Conservation (phyloP, 1,140 invertebrate species). For the Ooceraea biroi region DNA sequence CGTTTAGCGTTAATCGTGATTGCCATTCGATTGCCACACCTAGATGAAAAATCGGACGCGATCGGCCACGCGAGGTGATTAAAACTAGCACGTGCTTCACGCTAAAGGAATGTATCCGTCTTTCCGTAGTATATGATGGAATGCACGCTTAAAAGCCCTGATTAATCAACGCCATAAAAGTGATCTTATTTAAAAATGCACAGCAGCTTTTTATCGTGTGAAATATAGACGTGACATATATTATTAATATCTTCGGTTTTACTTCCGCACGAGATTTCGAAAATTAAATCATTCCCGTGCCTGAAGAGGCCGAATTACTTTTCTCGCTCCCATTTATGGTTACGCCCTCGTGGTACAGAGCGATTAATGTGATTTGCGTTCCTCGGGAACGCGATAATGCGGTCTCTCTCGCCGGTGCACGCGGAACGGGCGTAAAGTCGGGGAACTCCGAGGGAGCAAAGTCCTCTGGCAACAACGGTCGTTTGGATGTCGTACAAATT, state of each 20-base stretch:
- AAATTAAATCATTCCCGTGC: too few relatives aligned
- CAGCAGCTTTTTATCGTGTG: too few relatives aligned
- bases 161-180: too few relatives aligned
- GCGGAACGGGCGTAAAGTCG: constrained; percentile 52
- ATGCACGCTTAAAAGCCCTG: too few relatives aligned
- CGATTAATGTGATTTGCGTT: constrained; percentile 19
- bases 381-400: background rate
- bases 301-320: background rate
- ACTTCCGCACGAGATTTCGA: too few relatives aligned
- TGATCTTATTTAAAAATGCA: too few relatives aligned
- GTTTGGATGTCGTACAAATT: constrained; percentile 75
- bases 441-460: constrained; percentile 70
- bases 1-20: constrained; percentile 18
- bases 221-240: too few relatives aligned
- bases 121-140: too few relatives aligned
- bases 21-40: background rate
- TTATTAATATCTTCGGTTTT: too few relatives aligned
- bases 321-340: background rate
- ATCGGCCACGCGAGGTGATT: background rate
- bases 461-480: constrained; percentile 55
- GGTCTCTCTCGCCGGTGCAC: background rate
- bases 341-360: background rate
- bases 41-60: background rate
- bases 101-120: too few relatives aligned
- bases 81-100: too few relatives aligned